Evolutionary conservation across 2,797 vertebrate species (phyloP), one percentile per base, ranked within the genome.

Genomic region (Intellagama lesueurii): DNA sequence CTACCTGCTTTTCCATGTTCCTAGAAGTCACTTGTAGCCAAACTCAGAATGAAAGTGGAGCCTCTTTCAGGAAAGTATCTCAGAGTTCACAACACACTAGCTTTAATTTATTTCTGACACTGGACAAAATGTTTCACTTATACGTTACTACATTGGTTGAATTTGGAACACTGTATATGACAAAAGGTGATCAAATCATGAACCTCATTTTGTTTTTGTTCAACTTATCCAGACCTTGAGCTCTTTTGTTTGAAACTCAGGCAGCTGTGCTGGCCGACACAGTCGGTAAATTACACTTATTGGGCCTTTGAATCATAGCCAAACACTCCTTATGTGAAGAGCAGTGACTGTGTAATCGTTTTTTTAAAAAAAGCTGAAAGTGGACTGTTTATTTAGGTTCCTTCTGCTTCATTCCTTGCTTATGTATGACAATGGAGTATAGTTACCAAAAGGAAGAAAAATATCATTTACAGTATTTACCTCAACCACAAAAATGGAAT

Each of bases 261-360:
- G 85, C 76, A 90, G 81, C 35, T 77, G 69, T 19, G 86, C 66
- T 90, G 87, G n/a, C 82, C 4, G 3, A 66, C 88, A 17, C 22
- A 68, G 44, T 80, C 64, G 85, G 44, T 92, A 90, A 80, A 91
- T 90, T 72, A 56, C 2, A 44, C 72, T 12, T 22, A 28, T 28
- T 0, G 4, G 91, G 35, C 5, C n/a, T 24, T 52, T 90, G 87
- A 90, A 85, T 91, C 40, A 30, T 90, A 82, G 78, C 52, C 81
- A 92, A 90, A 80, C 82, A 69, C 81, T 91, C 30, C 69, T 93
- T 92, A 91, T 87, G 40, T 84, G 40, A 24, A 89, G 24, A 90
- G 89, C 40, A 90, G 24, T 30, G 86, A 77, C 7, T 52, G 7
- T 78, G 8, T 60, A 75, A 47, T 76, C 60, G 12, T 87, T 76